These are phyloP conservation scores for Seriola rivoliana DNA, from an alignment of 2,113 vertebrate genomes.

Conservation along the genomic window DNA sequence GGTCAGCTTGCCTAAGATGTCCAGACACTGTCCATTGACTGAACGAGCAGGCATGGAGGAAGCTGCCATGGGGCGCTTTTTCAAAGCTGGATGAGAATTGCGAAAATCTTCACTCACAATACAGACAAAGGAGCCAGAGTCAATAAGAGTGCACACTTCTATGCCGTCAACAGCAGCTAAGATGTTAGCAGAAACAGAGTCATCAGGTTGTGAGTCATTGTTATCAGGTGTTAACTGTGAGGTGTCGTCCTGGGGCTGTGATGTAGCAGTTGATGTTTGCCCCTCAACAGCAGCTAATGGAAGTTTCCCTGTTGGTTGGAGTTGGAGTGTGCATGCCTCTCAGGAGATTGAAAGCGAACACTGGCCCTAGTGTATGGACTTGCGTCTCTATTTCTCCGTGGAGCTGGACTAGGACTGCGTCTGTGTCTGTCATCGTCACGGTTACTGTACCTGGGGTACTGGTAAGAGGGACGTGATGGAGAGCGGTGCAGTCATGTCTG, in stretches of 20 bases:
- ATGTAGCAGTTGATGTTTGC: slow-evolving; percentile 1
- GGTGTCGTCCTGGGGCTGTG: not conserved
- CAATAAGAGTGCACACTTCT: slow-evolving; percentile 1
- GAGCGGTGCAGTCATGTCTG: not conserved
- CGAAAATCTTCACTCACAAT: slow-evolving; percentile 1
- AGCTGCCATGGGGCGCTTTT: not conserved
- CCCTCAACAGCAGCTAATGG: slow-evolving; percentile 3
- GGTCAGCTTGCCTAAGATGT: slow-evolving; percentile 9
- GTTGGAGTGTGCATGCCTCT: not conserved
- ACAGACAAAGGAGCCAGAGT: not conserved
- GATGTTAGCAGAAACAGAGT: not conserved
- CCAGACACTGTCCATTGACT: not conserved
- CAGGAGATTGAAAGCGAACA: not conserved
- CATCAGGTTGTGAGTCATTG: not conserved
- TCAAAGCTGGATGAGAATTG: not conserved
- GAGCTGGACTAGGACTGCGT: not conserved
- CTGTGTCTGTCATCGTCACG: not conserved
- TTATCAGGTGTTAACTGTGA: not conserved
- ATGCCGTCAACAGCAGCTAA: not conserved
- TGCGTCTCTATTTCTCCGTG: not conserved
- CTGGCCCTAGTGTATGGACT: not conserved
- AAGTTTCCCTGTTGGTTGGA: not conserved
- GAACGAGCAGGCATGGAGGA: not conserved
- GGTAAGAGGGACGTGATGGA: not conserved
- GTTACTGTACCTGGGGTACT: not conserved